phyloP scores from a whole-genome alignment of 2,113 vertebrate genomes.

The Pygoscelis adeliae region DNA sequence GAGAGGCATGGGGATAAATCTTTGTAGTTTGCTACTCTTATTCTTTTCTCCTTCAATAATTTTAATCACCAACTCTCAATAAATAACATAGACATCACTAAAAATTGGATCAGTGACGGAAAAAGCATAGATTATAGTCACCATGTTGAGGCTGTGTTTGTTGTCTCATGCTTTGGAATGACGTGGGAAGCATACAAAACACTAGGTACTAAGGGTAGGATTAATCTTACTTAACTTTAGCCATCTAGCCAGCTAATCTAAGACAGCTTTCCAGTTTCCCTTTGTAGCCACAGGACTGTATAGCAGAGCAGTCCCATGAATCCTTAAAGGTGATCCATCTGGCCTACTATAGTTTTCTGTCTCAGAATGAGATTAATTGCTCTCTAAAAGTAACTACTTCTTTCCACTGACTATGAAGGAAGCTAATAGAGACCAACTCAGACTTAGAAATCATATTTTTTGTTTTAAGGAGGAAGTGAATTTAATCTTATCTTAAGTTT shows the following conservation, averaged over 20 bases:
- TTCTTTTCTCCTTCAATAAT: neutral
- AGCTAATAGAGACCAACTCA: neutral
- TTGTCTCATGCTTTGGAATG: neutral
- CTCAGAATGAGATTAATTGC: neutral
- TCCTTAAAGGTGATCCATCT: neutral
- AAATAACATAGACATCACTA: neutral
- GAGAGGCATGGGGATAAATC: neutral
- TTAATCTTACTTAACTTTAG: neutral
- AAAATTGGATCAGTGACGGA: neutral
- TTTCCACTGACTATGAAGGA: neutral
- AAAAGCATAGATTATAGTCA: neutral
- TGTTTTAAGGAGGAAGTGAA: neutral
- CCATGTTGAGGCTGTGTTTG: neutral
- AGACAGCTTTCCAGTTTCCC: neutral
- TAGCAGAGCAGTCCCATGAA: neutral
- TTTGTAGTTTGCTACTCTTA: neutral
- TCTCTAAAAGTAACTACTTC: neutral
- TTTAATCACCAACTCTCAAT: neutral
- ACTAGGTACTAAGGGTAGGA: neutral
- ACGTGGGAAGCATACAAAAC: neutral
- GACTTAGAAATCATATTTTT: neutral
- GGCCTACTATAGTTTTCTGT: neutral
- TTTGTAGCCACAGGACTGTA: neutral
- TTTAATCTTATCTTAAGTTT: neutral
- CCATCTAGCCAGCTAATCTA: neutral